These are phyloP conservation scores for Styela clava DNA, from an alignment of 23 tunicate genomes.

Conservation along the genomic window DNA sequence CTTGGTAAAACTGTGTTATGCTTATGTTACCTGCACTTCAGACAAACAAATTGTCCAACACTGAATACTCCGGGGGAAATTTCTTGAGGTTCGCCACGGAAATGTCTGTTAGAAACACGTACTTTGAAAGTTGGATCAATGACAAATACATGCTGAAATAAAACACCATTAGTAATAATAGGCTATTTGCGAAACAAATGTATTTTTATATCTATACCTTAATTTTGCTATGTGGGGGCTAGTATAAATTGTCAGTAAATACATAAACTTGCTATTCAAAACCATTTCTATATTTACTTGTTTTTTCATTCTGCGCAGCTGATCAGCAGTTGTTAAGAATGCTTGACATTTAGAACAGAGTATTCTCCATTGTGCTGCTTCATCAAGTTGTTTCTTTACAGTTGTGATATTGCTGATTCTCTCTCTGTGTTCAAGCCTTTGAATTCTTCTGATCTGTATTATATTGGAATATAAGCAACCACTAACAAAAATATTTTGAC, in stretches of 20 bases:
- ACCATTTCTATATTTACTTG: constrained; percentile 34
- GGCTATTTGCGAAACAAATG: too few relatives aligned
- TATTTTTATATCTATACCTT: too few relatives aligned
- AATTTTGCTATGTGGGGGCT: too few relatives aligned
- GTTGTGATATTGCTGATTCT: neutral
- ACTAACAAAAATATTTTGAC: too few relatives aligned
- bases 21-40: constrained; percentile 12
- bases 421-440: constrained; percentile 24
- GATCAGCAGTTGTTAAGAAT: constrained; percentile 34
- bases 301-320: constrained; percentile 40
- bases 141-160: constrained; percentile 58
- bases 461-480: constrained; percentile 12
- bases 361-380: constrained; percentile 8
- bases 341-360: constrained; percentile 40
- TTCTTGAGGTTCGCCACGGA: constrained; percentile 1
- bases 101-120: neutral
- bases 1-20: too few relatives aligned
- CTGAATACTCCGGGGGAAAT: constrained; percentile 9
- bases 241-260: too few relatives aligned
- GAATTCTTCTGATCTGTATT: constrained; percentile 28
- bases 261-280: too few relatives aligned
- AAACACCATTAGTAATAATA: too few relatives aligned
- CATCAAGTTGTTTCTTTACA: neutral
- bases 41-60: neutral
- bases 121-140: too few relatives aligned